phyloP scores from a whole-genome alignment of 1,140 invertebrate species.

The Zeugodacus cucurbitae region DNA sequence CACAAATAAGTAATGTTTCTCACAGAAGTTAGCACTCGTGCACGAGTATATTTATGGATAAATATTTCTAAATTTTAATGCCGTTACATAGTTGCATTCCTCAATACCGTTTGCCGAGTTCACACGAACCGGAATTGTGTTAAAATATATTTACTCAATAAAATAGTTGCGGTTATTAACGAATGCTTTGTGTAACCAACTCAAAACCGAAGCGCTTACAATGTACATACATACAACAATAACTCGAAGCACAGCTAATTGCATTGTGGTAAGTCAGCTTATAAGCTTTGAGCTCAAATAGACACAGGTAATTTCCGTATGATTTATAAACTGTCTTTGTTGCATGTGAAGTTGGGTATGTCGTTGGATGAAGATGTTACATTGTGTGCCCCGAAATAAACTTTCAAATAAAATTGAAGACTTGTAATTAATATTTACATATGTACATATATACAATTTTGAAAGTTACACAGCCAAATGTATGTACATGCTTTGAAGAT shows the following conservation, averaged over 20 bases:
- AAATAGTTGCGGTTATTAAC: background rate
- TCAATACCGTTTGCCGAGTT: background rate
- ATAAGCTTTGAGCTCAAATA: background rate
- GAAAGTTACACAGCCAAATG: background rate
- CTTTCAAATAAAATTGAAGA: background rate
- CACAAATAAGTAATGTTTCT: too few species aligned
- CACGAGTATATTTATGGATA: too few species aligned
- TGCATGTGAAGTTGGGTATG: background rate
- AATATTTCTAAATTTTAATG: too few species aligned
- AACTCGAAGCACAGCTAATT: background rate
- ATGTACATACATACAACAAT: background rate
- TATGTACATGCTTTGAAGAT: background rate
- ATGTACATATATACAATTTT: background rate
- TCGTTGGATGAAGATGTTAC: background rate
- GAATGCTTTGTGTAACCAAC: background rate
- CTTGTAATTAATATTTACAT: background rate
- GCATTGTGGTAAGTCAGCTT: background rate
- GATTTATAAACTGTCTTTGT: slow-evolving; percentile 2
- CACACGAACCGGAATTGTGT: background rate
- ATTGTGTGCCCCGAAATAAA: background rate
- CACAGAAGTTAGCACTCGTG: too few species aligned
- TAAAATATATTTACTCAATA: slow-evolving; percentile 1
- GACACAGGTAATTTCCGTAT: background rate
- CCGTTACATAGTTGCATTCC: too few species aligned
- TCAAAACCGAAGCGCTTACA: background rate